Percentiles rank a stretch among this genome's conserved stretches.
Evolutionary conservation across 1,140 invertebrate genomes (phyloP).

Genomic region (Philotrypesis tridentata): DNA sequence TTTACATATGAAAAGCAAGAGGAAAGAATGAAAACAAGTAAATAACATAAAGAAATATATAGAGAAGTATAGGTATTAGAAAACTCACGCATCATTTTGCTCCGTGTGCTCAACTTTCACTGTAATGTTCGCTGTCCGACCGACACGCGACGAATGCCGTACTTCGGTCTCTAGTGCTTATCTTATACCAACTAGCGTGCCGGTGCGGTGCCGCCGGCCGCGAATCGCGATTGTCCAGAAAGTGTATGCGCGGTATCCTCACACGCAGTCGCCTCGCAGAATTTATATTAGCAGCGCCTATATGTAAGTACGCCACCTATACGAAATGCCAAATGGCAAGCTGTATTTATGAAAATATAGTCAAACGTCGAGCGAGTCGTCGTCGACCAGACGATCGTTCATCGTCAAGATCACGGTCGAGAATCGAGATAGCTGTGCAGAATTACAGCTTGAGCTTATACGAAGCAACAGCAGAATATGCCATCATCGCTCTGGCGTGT

Average conservation of each 20-base stretch:
- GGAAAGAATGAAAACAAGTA: not conserved
- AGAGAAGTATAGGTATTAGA: too few species aligned
- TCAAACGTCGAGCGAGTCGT: not conserved
- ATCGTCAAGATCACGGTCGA: conserved; percentile 12
- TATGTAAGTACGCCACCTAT: not conserved
- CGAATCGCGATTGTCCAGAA: not conserved
- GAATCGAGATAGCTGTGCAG: too few species aligned
- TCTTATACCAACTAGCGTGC: too few species aligned
- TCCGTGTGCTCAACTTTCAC: conserved; percentile 5
- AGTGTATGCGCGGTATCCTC: too few species aligned
- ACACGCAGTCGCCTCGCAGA: not conserved
- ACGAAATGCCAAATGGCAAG: too few species aligned
- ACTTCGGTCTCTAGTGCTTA: too few species aligned
- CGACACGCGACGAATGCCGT: not conserved
- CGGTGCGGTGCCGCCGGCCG: too few species aligned
- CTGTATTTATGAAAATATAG: too few species aligned
- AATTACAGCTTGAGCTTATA: too few species aligned
- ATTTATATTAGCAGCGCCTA: conserved; percentile 7
- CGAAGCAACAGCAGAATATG: conserved; percentile 9
- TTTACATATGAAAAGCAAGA: not conserved
- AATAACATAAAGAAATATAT: not conserved
- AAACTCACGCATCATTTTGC: conserved; percentile 36
- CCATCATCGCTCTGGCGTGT: conserved; percentile 2
- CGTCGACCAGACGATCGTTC: not conserved
- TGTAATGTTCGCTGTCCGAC: not conserved